A percentile compares a stretch with the other conserved stretches of the same genome.
phyloP scores from a whole-genome alignment of 2,888 invertebrate species.

The Apocheima hispidaria region DNA sequence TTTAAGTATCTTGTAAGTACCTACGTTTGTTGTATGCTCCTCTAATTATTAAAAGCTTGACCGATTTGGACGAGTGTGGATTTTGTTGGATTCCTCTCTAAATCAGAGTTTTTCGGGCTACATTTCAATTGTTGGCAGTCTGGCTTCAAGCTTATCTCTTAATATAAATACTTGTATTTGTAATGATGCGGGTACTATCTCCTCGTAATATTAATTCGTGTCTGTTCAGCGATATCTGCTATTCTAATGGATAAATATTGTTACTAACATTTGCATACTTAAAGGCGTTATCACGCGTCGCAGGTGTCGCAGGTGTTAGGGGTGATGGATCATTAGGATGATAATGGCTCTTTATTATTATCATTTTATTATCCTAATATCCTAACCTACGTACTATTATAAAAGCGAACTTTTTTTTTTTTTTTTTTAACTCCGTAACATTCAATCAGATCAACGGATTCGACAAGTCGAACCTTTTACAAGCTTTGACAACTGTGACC shows the following conservation, averaged over 20 bases:
- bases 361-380: neutral
- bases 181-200: neutral
- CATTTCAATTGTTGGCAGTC: too few relatives aligned
- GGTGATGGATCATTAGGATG: neutral
- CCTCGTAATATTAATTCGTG: neutral
- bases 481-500: too few relatives aligned
- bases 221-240: neutral
- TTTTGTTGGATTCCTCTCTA: too few relatives aligned
- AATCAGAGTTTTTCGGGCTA: too few relatives aligned
- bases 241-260: constrained; percentile 14
- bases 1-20: too few relatives aligned
- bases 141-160: too few relatives aligned
- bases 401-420: neutral
- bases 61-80: too few relatives aligned
- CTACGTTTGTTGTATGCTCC: too few relatives aligned
- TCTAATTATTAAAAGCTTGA: too few relatives aligned
- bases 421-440: neutral
- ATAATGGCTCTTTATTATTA: neutral
- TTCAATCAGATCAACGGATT: too few relatives aligned
- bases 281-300: constrained; percentile 17
- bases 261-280: constrained; percentile 18
- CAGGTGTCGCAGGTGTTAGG: constrained; percentile 12
- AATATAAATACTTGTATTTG: too few relatives aligned
- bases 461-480: too few relatives aligned
- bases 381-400: neutral